Conservation (phyloP, 2,113 vertebrate species). For the Corvus moneduloides region DNA sequence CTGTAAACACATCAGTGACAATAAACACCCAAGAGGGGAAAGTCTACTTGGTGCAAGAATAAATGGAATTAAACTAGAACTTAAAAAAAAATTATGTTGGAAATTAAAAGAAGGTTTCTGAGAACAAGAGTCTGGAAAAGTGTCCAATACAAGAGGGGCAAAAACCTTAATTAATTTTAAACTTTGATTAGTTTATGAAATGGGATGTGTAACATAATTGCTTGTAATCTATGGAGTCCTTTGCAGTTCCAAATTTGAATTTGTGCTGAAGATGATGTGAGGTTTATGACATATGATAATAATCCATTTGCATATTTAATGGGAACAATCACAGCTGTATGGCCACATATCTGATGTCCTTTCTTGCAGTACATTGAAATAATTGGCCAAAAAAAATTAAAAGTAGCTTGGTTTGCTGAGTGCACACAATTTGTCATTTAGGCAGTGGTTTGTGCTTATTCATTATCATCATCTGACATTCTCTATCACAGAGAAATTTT, state of each 20-base stretch:
- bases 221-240: not conserved
- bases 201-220: not conserved
- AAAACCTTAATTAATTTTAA: slow-evolving; percentile 43
- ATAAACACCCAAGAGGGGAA: not conserved
- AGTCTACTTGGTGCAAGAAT: not conserved
- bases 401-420: slow-evolving; percentile 4
- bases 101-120: slow-evolving; percentile 13
- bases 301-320: slow-evolving; percentile 52
- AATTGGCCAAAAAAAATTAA: slow-evolving; percentile 7
- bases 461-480: slow-evolving; percentile 31
- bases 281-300: slow-evolving; percentile 40
- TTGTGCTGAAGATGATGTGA: not conserved
- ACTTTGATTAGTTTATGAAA: slow-evolving; percentile 31
- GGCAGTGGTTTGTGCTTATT: slow-evolving; percentile 17
- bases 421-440: slow-evolving; percentile 39
- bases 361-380: slow-evolving; percentile 42
- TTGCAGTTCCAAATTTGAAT: not conserved
- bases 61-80: not conserved
- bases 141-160: not conserved
- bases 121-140: not conserved
- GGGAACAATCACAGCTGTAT: not conserved
- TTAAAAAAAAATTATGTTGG: not conserved
- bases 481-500: not conserved
- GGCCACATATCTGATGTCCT: slow-evolving; percentile 3
- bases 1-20: not conserved